Evolutionary conservation across 2,797 vertebrate genomes (phyloP).

Genomic region (Geotrypetes seraphini): DNA sequence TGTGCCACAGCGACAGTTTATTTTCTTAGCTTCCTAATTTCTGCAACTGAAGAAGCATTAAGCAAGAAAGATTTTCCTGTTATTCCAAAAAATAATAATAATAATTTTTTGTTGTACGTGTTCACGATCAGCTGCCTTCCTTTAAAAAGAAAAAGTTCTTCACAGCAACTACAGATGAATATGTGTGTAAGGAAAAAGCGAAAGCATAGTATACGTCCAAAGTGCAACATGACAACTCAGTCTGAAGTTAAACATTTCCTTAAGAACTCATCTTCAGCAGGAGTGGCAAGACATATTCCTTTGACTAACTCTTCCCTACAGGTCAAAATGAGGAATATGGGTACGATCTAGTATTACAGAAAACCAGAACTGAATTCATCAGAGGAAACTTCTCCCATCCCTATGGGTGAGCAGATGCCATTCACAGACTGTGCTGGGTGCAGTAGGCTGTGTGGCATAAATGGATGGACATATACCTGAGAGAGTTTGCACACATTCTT

Average conservation of each 20-base stretch:
- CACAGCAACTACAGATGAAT: conserved; percentile 43
- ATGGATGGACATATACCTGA: conserved; percentile 51
- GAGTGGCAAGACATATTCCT: conserved; percentile 51
- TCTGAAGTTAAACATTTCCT: conserved; percentile 46
- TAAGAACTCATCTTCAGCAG: conserved; percentile 39
- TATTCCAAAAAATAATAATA: conserved; percentile 40
- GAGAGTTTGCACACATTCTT: conserved; percentile 40
- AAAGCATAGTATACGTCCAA: conserved; percentile 54
- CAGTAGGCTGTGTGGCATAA: conserved; percentile 42
- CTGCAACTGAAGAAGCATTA: conserved; percentile 33
- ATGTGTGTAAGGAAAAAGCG: conserved; percentile 62
- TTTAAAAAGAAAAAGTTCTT: conserved; percentile 27
- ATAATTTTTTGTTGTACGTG: conserved; percentile 29
- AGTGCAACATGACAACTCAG: conserved; percentile 49
- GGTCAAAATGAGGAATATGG: conserved; percentile 42
- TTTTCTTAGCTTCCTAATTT: conserved; percentile 29
- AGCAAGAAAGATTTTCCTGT: too few relatives aligned
- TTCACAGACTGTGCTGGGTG: conserved; percentile 37
- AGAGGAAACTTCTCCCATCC: conserved; percentile 34
- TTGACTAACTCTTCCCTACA: conserved; percentile 46
- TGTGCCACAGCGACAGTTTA: too few relatives aligned
- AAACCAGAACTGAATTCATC: conserved; percentile 36
- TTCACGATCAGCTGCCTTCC: conserved; percentile 22
- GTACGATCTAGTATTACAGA: conserved; percentile 50
- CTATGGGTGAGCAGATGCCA: conserved; percentile 26